phyloP scores from a whole-genome alignment of 1,140 invertebrate species.

The Hylyphantes graminicola region DNA sequence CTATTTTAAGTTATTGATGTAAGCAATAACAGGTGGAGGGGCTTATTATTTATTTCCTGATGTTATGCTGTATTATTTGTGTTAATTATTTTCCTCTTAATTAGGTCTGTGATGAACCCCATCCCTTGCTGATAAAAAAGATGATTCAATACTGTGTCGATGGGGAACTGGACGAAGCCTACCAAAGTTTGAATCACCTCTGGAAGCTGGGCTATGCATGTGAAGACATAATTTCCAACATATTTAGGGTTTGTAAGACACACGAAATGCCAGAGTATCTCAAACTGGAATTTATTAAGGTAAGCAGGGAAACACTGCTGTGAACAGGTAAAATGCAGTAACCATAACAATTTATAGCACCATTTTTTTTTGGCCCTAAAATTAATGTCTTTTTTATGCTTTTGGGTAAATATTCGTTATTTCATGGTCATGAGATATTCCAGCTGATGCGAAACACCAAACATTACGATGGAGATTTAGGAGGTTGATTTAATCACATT shows the following conservation, averaged over 20 bases:
- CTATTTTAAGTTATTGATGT: neutral
- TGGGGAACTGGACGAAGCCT: slow-evolving; percentile 87
- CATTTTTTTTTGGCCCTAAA: too few relatives aligned
- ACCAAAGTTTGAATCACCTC: slow-evolving; percentile 86
- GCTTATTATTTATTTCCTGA: neutral
- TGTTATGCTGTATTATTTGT: neutral
- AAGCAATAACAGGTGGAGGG: neutral
- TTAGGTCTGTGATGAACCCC: slow-evolving; percentile 97
- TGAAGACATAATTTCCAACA: slow-evolving; percentile 95
- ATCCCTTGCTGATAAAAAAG: slow-evolving; percentile 91
- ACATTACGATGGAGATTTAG: too few relatives aligned
- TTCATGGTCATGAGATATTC: too few relatives aligned
- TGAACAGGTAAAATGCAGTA: too few relatives aligned
- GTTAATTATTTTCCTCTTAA: neutral
- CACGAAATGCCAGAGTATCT: slow-evolving; percentile 82
- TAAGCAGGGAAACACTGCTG: slow-evolving; percentile 64
- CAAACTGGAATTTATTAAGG: slow-evolving; percentile 89
- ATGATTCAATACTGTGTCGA: slow-evolving; percentile 88
- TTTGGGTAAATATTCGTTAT: too few relatives aligned
- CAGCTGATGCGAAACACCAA: too few relatives aligned
- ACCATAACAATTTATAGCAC: too few relatives aligned
- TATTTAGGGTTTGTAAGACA: slow-evolving; percentile 93
- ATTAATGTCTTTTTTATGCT: too few relatives aligned
- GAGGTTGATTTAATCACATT: too few relatives aligned
- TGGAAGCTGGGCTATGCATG: slow-evolving; percentile 94